Conservation (phyloP, 2,113 vertebrate genomes). For the Paradisaea rubra region DNA sequence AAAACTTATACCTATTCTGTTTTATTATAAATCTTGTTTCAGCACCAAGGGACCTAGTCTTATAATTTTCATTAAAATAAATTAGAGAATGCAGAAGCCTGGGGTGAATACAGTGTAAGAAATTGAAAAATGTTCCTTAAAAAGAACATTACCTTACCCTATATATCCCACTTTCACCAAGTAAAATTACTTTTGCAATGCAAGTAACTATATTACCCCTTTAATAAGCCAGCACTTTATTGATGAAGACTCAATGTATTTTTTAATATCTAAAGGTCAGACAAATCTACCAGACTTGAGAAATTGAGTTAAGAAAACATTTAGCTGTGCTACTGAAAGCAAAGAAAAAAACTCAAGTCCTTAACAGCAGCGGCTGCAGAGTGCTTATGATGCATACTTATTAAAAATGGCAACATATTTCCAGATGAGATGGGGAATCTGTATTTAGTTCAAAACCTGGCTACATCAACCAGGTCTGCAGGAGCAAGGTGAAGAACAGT, state of each 20-base stretch:
- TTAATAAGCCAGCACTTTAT: slow-evolving; percentile 34
- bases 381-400: not conserved
- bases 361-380: not conserved
- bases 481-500: not conserved
- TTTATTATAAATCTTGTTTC: slow-evolving; percentile 76
- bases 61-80: slow-evolving; percentile 71
- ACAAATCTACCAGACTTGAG: slow-evolving; percentile 11
- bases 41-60: slow-evolving; percentile 47
- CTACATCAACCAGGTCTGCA: not conserved
- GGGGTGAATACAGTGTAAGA: slow-evolving; percentile 44
- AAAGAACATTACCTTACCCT: slow-evolving; percentile 19
- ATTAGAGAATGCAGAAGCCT: slow-evolving; percentile 62
- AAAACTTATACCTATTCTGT: slow-evolving; percentile 76
- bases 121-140: slow-evolving; percentile 34
- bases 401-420: not conserved
- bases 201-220: slow-evolving; percentile 46
- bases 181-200: slow-evolving; percentile 41
- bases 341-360: slow-evolving; percentile 17
- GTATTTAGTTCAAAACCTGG: not conserved
- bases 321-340: slow-evolving; percentile 16
- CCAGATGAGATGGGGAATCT: not conserved
- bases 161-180: slow-evolving; percentile 9
- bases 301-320: slow-evolving; percentile 43
- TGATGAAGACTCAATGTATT: not conserved
- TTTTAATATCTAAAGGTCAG: slow-evolving; percentile 41